Conservation (phyloP, 92 coral and sea anemone species). For the Micromussa lordhowensis region DNA sequence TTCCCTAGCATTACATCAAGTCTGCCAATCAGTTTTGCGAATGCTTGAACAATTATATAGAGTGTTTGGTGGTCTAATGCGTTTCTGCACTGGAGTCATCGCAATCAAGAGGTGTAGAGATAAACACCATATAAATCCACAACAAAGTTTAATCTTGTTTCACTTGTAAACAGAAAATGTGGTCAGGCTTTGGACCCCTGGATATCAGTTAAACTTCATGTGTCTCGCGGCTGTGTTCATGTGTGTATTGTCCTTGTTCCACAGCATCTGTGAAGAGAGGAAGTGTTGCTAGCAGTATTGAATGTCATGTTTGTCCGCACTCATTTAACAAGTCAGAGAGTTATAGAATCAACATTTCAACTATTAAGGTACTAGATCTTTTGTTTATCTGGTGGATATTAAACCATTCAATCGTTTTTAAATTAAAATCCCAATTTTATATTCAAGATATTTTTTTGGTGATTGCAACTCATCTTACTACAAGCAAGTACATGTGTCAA, state of each 20-base stretch:
- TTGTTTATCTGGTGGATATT: neutral
- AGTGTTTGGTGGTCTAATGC: too few relatives aligned
- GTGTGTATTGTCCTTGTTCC: neutral
- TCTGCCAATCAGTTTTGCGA: neutral
- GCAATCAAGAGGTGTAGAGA: too few relatives aligned
- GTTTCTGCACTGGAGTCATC: too few relatives aligned
- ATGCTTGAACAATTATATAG: neutral
- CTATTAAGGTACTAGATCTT: conserved; percentile 67
- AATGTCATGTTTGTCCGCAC: conserved; percentile 85
- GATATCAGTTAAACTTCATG: neutral
- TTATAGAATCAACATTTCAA: conserved; percentile 83
- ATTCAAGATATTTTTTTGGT: neutral
- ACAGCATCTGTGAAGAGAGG: conserved; percentile 33
- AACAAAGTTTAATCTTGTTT: too few relatives aligned
- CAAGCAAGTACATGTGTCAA: too few relatives aligned
- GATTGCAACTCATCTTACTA: neutral
- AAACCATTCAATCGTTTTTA: neutral
- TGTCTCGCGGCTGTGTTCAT: neutral
- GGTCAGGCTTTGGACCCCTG: neutral
- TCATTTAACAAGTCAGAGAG: conserved; percentile 83
- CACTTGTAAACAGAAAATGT: neutral
- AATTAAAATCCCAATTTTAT: neutral
- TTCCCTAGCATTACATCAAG: neutral
- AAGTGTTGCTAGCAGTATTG: conserved; percentile 72
- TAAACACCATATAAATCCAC: too few relatives aligned